Base-by-base conservation (phyloP, 2,888 invertebrate genomes). In the Cryptus armator region DNA sequence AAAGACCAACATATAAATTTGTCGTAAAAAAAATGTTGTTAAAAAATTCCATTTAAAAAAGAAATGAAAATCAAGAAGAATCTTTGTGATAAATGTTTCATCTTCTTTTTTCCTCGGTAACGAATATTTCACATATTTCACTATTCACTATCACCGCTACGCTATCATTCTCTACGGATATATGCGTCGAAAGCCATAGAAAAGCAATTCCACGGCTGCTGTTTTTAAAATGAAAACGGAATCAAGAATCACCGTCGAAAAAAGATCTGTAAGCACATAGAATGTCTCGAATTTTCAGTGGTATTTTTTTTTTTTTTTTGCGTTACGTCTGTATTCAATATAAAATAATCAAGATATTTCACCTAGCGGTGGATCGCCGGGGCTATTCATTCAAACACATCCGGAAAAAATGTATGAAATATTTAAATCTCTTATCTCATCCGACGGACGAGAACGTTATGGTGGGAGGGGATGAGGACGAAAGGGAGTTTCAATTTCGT, bases 401-500 rank as follows among this genome's bases (percentile, higher is more conserved):
- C n/a, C 16, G 64, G 62, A 53, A 16, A 64, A n/a, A 16, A 16
- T 19, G n/a, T 16, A 66, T 66, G 64, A 66, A 43, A 66, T 66
- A 66, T 66, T 43, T 43, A 66, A 66, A 66, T 66, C 37, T 66
- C 64, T 66, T 66, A 66, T 43, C 64, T 43, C 9, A 16, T 16
- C 16, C 37, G 64, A 43, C 16, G 64, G 64, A 66, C 43, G 64
- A n/a, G 16, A 37, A 4, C 19, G 37, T n/a, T 37, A 16, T 7
- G 43, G 37, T 9, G 43, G 14, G 43, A 37, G 10, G 43, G 14
- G 56, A 56, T 9, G 43, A 43, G 43, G 56, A 9, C 19, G 19
- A 56, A 56, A 19, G 56, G 64, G 64, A 10, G 37, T 66, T 66
- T 66, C 64, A 66, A 66, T 66, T 66, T 66, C 64, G 64, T 43